Base-by-base conservation (phyloP, 2,113 vertebrate species). In the Microtus montanus region DNA sequence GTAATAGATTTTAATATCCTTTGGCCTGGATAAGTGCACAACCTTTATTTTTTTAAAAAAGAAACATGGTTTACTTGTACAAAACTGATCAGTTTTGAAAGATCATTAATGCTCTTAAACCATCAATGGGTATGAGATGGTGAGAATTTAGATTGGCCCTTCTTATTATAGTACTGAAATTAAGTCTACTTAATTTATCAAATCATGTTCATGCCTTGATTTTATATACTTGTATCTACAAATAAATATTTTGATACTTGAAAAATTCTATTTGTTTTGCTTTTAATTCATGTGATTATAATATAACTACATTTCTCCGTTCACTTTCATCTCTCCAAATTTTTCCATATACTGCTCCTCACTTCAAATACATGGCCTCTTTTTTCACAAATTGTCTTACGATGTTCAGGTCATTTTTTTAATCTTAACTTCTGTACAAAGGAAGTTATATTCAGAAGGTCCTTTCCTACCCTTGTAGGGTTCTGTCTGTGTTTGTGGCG, bases 241-340 rank as follows among this genome's bases (percentile, higher is more conserved):
- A 99, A 98, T 99, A 99, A 99, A 99, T 98, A 99, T 98, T 98
- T 98, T 99, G 98, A 99, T 99, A 99, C 99, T 99, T 99, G 99
- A 99, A 58, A 20, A 38, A n/a, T 22, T 61, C 22, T 61, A 38
- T 82, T 82, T 61, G 0, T 38, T 61, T 61, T 24, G 52, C 2
- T 61, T 82, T 38, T 61, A 38, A 38, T 38, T n/a, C 61, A 24
- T 61, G 52, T n/a, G 52, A n/a, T 54, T 54, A 54, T 12, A 79
- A 79, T 35, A 22, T 19, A 79, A 20, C 77, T 54, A 22, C 14
- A 54, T 80, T 54, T 80, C 9, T 24, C 10, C 5, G 10, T 79
- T 24, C 19, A 80, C 19, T 80, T 13, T 13, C 19, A 12, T 52
- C 17, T 33, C 7, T 49, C 44, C 17, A 79, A n/a, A 54, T 11